phyloP scores from a whole-genome alignment of 2,888 invertebrate species.

The Apoderus coryli region DNA sequence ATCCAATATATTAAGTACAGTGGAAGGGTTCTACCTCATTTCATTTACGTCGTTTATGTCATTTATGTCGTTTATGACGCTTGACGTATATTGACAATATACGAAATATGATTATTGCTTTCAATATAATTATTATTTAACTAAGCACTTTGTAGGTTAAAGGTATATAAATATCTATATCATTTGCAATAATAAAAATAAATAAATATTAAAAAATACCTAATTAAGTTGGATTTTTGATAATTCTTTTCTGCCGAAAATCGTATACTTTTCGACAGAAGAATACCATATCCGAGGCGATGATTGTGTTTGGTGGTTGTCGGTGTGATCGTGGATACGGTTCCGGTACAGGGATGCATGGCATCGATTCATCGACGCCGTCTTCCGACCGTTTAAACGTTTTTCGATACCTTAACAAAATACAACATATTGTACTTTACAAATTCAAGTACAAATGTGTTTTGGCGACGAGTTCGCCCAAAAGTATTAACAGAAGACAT shows the following conservation, averaged over 20 bases:
- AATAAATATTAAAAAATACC: slow-evolving; percentile 12
- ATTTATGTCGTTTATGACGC: too few species aligned
- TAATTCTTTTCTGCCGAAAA: slow-evolving; percentile 71
- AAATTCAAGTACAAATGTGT: too few species aligned
- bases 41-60: too few species aligned
- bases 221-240: slow-evolving; percentile 33
- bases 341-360: slow-evolving; percentile 59
- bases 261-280: slow-evolving; percentile 93
- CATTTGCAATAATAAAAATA: slow-evolving; percentile 7
- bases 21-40: too few species aligned
- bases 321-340: slow-evolving; percentile 41
- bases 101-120: slow-evolving; percentile 1
- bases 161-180: slow-evolving; percentile 6
- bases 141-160: slow-evolving; percentile 11
- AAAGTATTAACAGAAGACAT: too few species aligned
- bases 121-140: too few species aligned
- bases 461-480: too few species aligned
- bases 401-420: slow-evolving; percentile 63
- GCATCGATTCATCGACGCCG: slow-evolving; percentile 51
- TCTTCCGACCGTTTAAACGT: slow-evolving; percentile 65
- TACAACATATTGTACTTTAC: background rate
- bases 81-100: too few species aligned
- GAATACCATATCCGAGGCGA: slow-evolving; percentile 74
- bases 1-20: too few species aligned
- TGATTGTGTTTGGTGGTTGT: slow-evolving; percentile 48